Base-by-base conservation (phyloP, 2,113 vertebrate species). In the Montifringilla adamsi region DNA sequence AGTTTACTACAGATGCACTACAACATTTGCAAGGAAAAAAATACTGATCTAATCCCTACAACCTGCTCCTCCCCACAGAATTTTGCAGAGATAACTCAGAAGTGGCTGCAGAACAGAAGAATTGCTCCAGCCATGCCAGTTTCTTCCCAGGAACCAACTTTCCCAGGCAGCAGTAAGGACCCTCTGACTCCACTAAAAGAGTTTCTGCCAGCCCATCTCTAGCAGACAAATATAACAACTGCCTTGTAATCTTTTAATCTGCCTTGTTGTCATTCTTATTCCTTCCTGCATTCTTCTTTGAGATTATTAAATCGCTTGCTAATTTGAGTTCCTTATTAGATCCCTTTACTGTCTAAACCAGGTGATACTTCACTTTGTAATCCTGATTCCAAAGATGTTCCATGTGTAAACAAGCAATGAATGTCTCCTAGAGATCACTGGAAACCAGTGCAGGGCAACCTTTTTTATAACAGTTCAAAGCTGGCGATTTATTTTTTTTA, bases 311-410 rank as follows among this genome's bases (percentile, higher is more conserved):
- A 91, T 55, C 6, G 3, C 35, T 87, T 91, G 89, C 87, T 94
- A 96, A 94, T 95, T 95, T 63, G 22, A 90, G 90, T 46, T 93
- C 62, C 33, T 90, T 81, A 73, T 91, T 84, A 95, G 33, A 47
- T n/a, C 31, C n/a, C 58, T 41, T 64, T 72, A 31, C 66, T 82
- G 60, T 13, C 77, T 92, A 63, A 52, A 70, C 26, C n/a, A 72
- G 53, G 69, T 87, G 87, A 87, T 41, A 59, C 72, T 87, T 75
- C 58, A 62, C 22, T 89, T 78, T 31, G 58, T 46, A 68, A 92
- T 56, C 66, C 31, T 66, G 53, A 63, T 41, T 87, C 68, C 60
- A 75, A 66, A 86, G 68, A 70, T 6, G 18, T 10, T 69, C 19
- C 17, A 30, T 28, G 46, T 75, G n/a, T 49, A 84, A 87, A 58